A percentile compares a stretch with the other conserved stretches of the same genome.
These are phyloP conservation scores for Grapholita molesta DNA, from an alignment of 1,140 invertebrate species.

Conservation along the genomic window DNA sequence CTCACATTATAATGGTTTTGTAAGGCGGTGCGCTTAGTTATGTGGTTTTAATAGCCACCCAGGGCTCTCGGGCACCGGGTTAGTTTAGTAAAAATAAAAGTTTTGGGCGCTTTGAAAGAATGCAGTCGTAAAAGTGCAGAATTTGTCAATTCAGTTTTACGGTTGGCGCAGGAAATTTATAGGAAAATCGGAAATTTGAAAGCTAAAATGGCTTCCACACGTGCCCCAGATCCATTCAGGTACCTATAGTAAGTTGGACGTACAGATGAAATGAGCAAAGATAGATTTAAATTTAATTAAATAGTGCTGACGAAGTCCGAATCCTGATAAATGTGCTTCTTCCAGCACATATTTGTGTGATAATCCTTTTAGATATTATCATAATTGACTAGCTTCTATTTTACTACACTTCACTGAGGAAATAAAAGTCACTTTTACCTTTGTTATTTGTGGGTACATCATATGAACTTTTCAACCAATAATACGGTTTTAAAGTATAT, in stretches of 20 bases:
- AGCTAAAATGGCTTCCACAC: neutral
- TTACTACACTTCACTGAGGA: no score
- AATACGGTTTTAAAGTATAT: no score
- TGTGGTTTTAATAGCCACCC: neutral
- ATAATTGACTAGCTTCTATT: no score
- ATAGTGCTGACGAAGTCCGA: no score
- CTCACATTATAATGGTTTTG: neutral
- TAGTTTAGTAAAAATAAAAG: conserved; percentile 14
- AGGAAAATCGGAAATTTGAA: neutral
- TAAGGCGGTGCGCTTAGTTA: neutral
- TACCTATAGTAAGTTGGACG: neutral
- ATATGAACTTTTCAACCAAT: no score
- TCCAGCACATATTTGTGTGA: no score
- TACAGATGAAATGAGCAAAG: neutral
- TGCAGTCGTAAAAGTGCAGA: neutral
- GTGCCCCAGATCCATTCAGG: neutral
- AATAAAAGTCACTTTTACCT: no score
- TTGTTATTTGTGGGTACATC: no score
- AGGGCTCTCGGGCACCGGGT: conserved; percentile 1
- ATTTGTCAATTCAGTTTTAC: neutral
- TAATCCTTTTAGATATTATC: no score
- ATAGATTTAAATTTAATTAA: neutral
- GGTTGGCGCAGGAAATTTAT: neutral
- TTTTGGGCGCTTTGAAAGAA: neutral
- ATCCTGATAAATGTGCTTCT: no score